Percentiles rank a stretch among this genome's conserved stretches.
These are phyloP conservation scores for Upupa epops DNA, from an alignment of 2,113 vertebrate species.

Conservation along the genomic window DNA sequence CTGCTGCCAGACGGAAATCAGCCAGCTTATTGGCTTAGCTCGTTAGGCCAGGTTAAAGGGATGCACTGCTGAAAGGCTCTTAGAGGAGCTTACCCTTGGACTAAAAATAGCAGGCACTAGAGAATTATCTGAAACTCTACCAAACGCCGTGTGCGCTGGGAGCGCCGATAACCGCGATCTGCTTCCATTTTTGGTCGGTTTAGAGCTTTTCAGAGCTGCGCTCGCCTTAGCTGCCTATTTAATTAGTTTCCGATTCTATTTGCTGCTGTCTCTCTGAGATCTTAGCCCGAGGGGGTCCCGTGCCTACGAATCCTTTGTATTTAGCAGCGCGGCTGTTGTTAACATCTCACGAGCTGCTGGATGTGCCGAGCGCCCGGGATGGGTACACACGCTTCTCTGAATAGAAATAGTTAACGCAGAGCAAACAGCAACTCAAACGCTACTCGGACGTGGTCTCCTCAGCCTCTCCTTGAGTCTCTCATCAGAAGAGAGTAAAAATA, in stretches of 20 bases:
- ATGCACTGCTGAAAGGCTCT: constrained; percentile 87
- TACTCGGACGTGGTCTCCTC: not conserved
- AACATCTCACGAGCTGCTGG: constrained; percentile 64
- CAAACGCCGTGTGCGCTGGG: constrained; percentile 80
- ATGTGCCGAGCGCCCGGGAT: constrained; percentile 4
- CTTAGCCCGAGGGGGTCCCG: constrained; percentile 60
- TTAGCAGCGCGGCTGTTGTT: constrained; percentile 63
- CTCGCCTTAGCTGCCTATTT: constrained; percentile 78
- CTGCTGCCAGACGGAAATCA: constrained; percentile 75
- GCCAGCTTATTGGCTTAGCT: constrained; percentile 94
- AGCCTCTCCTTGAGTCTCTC: not conserved
- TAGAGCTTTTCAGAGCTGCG: constrained; percentile 70
- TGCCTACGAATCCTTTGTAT: constrained; percentile 65
- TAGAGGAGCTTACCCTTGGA: constrained; percentile 88
- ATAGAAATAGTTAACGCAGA: constrained; percentile 50
- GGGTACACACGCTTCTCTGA: constrained; percentile 29
- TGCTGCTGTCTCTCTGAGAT: constrained; percentile 71
- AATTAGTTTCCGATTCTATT: constrained; percentile 79
- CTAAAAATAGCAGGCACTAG: constrained; percentile 93
- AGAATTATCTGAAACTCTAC: constrained; percentile 86
- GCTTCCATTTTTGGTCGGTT: constrained; percentile 83
- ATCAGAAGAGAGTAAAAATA: constrained; percentile 36
- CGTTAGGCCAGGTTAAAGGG: constrained; percentile 92
- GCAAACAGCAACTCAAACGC: constrained; percentile 55
- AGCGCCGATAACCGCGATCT: constrained; percentile 83